Conservation (phyloP, 2,888 invertebrate species). For the Drosophila cognata region DNA sequence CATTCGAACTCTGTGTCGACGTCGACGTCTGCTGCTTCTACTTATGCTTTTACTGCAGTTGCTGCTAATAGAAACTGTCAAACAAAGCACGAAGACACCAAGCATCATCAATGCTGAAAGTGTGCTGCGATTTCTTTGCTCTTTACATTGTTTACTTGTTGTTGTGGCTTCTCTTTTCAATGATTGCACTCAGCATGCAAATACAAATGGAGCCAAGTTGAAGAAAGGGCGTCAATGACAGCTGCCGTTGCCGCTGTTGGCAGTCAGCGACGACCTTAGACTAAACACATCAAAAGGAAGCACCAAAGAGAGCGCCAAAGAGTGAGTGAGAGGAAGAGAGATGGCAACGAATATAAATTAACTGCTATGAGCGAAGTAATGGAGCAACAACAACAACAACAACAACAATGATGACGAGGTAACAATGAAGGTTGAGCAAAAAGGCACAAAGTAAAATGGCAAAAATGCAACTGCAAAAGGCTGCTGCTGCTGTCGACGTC, state of each 20-base stretch:
- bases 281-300: conserved; percentile 64
- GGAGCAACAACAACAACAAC: conserved; percentile 54
- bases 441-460: conserved; percentile 71
- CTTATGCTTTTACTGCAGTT: conserved; percentile 10
- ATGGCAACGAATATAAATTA: conserved; percentile 77
- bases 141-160: conserved; percentile 31
- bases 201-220: conserved; percentile 63
- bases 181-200: conserved; percentile 47
- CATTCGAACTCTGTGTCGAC: conserved; percentile 33
- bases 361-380: conserved; percentile 75
- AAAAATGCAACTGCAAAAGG: conserved; percentile 49
- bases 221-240: conserved; percentile 76
- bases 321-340: conserved; percentile 33
- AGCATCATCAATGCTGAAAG: conserved; percentile 63
- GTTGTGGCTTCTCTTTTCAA: conserved; percentile 39
- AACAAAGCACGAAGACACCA: conserved; percentile 71
- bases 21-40: conserved; percentile 1
- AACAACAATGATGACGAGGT: conserved; percentile 31
- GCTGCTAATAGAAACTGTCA: conserved; percentile 71
- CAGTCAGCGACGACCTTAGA: conserved; percentile 56
- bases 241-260: conserved; percentile 28
- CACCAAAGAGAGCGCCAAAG: conserved; percentile 20
- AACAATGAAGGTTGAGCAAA: conserved; percentile 56
- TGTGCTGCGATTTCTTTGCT: conserved; percentile 60
- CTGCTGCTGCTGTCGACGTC: conserved; percentile 24